Evolutionary conservation across 2,888 invertebrate species (phyloP).

Genomic region (Allophyes oxyacanthae): DNA sequence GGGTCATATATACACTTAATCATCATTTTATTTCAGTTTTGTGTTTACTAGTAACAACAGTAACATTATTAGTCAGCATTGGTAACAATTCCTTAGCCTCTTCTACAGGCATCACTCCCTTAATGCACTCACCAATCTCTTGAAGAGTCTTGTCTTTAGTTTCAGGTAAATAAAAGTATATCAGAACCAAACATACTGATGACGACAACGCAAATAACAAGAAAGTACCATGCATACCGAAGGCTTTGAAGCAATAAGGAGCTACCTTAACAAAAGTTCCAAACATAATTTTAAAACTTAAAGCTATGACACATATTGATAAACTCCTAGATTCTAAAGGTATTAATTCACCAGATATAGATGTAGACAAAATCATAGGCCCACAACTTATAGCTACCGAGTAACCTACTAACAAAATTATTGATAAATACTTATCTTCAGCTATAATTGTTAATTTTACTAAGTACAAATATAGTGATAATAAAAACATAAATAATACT

Average conservation of each 20-base stretch:
- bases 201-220: constrained; percentile 55
- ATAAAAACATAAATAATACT: constrained; percentile 38
- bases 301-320: constrained; percentile 45
- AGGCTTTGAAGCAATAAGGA: constrained; percentile 52
- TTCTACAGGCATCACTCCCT: constrained; percentile 5
- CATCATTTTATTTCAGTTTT: too few species aligned
- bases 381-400: constrained; percentile 63
- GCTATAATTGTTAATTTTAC: constrained; percentile 23
- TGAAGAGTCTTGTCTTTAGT: constrained; percentile 54
- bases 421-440: constrained; percentile 34
- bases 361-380: constrained; percentile 59
- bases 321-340: constrained; percentile 51
- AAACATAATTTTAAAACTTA: constrained; percentile 43
- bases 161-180: constrained; percentile 62
- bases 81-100: not conserved
- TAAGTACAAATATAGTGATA: constrained; percentile 31
- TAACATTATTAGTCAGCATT: too few species aligned
- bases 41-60: too few species aligned
- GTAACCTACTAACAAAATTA: constrained; percentile 29
- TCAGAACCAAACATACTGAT: constrained; percentile 42
- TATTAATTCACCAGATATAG: constrained; percentile 59
- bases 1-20: too few species aligned
- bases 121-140: constrained; percentile 40
- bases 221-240: constrained; percentile 59
- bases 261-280: constrained; percentile 58